Base-by-base conservation (phyloP, 2,113 vertebrate genomes). In the Saccopteryx leptura region DNA sequence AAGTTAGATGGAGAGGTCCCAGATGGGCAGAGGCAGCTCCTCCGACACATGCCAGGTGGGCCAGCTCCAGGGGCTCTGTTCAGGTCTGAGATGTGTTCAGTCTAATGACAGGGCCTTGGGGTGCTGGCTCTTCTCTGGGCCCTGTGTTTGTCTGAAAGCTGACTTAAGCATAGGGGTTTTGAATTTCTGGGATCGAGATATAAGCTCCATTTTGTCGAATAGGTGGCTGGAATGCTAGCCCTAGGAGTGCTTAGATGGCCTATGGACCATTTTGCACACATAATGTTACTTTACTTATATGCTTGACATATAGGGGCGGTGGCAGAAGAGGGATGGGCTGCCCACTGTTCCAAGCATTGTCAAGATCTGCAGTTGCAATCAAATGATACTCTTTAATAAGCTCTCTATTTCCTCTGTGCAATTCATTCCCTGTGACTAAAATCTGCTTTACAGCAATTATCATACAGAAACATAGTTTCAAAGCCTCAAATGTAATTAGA, bases 401-500 rank as follows among this genome's bases (percentile, higher is more conserved):
- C 75, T 74, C 24, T 21, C 56, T n/a, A 9, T 82, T 83, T 87
- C 54, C 9, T 81, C 58, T 28, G 10, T 88, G 63, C 63, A 52
- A 28, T 56, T 65, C 87, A 81, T 71, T 74, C 52, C 46, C 33
- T 39, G 23, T 78, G 66, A 94, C 61, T 56, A 76, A 83, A 93
- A 90, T 75, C 81, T 90, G 63, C 83, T 85, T 91, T 79, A 74
- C 14, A 75, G 95, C 56, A 90, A 82, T 50, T 48, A 93, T 26
- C 71, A 65, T 24, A 78, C 56, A n/a, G 74, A 87, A 50, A 31
- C 24, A n/a, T 78, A 61, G 80, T 96, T 93, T 92, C 72, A 78
- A 90, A 93, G 66, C n/a, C 48, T 93, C 90, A 4, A 13, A 54
- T 91, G 76, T 79, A 79, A 92, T 86, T 95, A 96, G 76, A 91